A percentile compares a stretch with the other conserved stretches of the same genome.
Evolutionary conservation across 2,888 invertebrate species (phyloP).

Genomic region (Pteria penguin): DNA sequence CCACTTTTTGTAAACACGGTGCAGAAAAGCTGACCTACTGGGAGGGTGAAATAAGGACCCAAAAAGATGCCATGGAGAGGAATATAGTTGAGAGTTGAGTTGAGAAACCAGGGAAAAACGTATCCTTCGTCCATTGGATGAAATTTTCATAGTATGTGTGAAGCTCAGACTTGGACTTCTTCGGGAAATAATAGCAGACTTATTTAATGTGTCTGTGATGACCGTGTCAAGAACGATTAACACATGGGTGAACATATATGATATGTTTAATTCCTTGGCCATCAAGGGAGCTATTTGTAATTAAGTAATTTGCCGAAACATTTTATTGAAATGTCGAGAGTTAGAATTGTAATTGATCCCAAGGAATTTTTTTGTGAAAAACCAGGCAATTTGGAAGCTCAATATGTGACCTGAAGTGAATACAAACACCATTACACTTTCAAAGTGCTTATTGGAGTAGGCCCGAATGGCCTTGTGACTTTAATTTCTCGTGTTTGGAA

Average conservation of each 20-base stretch:
- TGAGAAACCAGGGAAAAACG: constrained; percentile 33
- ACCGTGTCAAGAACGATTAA: constrained; percentile 44
- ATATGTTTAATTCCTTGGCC: constrained; percentile 39
- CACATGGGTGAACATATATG: constrained; percentile 38
- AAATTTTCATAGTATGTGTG: constrained; percentile 38
- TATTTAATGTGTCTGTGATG: constrained; percentile 32
- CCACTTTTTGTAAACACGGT: constrained; percentile 26
- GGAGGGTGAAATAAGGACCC: constrained; percentile 33
- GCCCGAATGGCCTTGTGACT: constrained; percentile 39
- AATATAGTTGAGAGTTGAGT: background rate
- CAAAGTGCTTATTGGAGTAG: constrained; percentile 10
- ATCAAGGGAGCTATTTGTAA: constrained; percentile 28
- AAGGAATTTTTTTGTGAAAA: constrained; percentile 12
- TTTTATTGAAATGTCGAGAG: constrained; percentile 14
- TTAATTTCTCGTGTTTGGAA: constrained; percentile 48
- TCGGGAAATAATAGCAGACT: constrained; percentile 33
- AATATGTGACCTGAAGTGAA: constrained; percentile 22
- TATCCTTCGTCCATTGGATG: constrained; percentile 33
- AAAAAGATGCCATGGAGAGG: background rate
- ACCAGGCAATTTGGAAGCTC: background rate
- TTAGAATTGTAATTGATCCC: constrained; percentile 29
- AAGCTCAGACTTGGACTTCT: constrained; percentile 32
- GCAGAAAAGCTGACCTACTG: constrained; percentile 33
- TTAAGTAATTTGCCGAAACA: constrained; percentile 19
- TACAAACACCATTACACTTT: constrained; percentile 23